Conservation (phyloP, 2,888 invertebrate species). For the Electrophaes corylata region DNA sequence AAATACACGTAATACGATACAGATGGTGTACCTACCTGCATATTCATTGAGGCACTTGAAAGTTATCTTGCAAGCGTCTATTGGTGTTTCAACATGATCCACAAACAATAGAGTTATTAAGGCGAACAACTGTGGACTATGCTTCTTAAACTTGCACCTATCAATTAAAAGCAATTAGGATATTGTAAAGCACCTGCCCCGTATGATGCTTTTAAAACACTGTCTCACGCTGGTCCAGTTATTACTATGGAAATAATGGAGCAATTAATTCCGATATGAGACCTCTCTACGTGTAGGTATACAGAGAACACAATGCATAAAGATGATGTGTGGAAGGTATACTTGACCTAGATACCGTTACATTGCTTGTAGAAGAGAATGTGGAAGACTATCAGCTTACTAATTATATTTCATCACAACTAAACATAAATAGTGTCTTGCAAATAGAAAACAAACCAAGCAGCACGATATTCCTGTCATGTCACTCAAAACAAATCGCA, state of each 20-base stretch:
- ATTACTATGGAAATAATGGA: constrained; percentile 39
- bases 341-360: constrained; percentile 43
- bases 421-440: constrained; percentile 12
- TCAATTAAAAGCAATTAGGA: constrained; percentile 58
- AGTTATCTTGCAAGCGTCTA: constrained; percentile 44
- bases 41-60: constrained; percentile 49
- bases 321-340: constrained; percentile 38
- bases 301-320: constrained; percentile 34
- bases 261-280: constrained; percentile 41
- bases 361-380: constrained; percentile 36
- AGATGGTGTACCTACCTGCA: constrained; percentile 10
- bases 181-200: constrained; percentile 41
- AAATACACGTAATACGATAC: constrained; percentile 12
- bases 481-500: neutral
- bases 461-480: no score
- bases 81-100: constrained; percentile 53
- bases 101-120: constrained; percentile 58
- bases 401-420: constrained; percentile 21
- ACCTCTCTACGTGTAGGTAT: constrained; percentile 19
- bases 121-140: constrained; percentile 57
- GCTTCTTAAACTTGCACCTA: constrained; percentile 50
- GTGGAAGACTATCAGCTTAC: constrained; percentile 32
- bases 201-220: constrained; percentile 42
- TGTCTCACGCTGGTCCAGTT: constrained; percentile 44
- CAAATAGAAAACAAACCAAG: constrained; percentile 2